Percentiles rank a stretch among this genome's conserved stretches.
These are phyloP conservation scores for Ditula angustiorana DNA, from an alignment of 2,888 invertebrate genomes.

Conservation along the genomic window DNA sequence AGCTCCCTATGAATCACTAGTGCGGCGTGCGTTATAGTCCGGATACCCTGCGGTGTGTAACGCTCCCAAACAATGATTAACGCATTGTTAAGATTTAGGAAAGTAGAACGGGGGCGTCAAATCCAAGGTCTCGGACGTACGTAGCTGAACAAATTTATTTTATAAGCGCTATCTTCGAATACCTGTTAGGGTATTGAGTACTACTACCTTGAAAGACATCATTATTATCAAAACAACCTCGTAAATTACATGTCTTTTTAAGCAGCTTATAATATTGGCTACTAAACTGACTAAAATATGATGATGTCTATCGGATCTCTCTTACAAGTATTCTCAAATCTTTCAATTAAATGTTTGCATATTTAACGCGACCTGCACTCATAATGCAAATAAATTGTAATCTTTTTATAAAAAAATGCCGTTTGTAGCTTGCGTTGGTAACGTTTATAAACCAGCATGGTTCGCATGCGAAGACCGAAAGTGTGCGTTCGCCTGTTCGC, in stretches of 20 bases:
- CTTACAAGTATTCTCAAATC: not conserved
- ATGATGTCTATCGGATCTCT: not conserved
- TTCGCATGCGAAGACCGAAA: conserved; percentile 73
- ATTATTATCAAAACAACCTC: conserved; percentile 44
- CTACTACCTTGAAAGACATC: conserved; percentile 58
- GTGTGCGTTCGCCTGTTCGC: conserved; percentile 79
- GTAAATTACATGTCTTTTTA: not conserved
- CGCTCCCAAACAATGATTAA: conserved; percentile 69
- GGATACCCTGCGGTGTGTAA: conserved; percentile 20
- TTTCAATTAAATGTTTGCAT: not conserved
- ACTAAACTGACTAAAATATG: not conserved
- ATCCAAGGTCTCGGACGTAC: conserved; percentile 74
- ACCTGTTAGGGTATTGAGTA: conserved; percentile 45
- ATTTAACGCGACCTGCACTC: not conserved
- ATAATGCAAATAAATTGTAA: not conserved
- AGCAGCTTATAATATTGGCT: not conserved
- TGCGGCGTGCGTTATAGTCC: conserved; percentile 2
- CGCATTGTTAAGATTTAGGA: conserved; percentile 77
- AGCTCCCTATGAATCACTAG: conserved; percentile 17
- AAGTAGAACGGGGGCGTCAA: conserved; percentile 81
- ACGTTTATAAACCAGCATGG: conserved; percentile 56
- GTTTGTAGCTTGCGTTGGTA: conserved; percentile 6
- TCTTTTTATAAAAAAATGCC: not conserved
- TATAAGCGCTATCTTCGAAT: conserved; percentile 58
- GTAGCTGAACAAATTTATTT: conserved; percentile 73